A percentile compares a stretch with the other conserved stretches of the same genome.
phyloP scores from a whole-genome alignment of 2,797 vertebrate species.

The Pangasius sanitwongsei region DNA sequence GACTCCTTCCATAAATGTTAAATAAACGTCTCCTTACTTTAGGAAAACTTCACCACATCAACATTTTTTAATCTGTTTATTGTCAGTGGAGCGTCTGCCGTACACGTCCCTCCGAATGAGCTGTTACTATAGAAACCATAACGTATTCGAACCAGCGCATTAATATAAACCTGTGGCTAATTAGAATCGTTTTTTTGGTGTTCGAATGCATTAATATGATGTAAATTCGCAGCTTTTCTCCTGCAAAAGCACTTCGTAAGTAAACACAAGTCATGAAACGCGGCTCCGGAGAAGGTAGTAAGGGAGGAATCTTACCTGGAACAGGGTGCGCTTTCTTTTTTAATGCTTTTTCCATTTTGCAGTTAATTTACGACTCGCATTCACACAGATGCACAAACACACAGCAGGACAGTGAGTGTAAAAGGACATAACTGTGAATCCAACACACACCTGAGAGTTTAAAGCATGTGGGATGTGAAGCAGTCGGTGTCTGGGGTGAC shows the following conservation, averaged over 20 bases:
- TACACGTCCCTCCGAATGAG: neutral
- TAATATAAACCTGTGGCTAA: too few relatives aligned
- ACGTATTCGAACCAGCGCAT: too few relatives aligned
- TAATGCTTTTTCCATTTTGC: constrained; percentile 4
- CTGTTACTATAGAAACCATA: neutral
- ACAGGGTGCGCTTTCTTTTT: neutral
- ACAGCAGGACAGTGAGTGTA: constrained; percentile 11
- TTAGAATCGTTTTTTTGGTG: too few relatives aligned
- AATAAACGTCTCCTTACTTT: neutral
- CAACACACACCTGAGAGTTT: neutral
- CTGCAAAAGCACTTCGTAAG: too few relatives aligned
- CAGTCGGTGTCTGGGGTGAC: constrained; percentile 13
- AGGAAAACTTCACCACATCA: too few relatives aligned
- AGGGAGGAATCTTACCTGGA: neutral
- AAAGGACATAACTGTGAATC: neutral
- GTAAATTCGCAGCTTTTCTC: too few relatives aligned
- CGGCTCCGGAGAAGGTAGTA: neutral
- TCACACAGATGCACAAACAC: neutral
- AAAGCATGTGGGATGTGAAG: constrained; percentile 5
- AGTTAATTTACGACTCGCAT: neutral
- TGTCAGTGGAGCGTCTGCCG: too few relatives aligned
- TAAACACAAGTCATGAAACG: too few relatives aligned
- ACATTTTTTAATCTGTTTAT: too few relatives aligned
- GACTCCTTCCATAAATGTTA: neutral
- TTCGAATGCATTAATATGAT: too few relatives aligned